Evolutionary conservation across 2,797 vertebrate species (phyloP).

Genomic region (Spatula clypeata): DNA sequence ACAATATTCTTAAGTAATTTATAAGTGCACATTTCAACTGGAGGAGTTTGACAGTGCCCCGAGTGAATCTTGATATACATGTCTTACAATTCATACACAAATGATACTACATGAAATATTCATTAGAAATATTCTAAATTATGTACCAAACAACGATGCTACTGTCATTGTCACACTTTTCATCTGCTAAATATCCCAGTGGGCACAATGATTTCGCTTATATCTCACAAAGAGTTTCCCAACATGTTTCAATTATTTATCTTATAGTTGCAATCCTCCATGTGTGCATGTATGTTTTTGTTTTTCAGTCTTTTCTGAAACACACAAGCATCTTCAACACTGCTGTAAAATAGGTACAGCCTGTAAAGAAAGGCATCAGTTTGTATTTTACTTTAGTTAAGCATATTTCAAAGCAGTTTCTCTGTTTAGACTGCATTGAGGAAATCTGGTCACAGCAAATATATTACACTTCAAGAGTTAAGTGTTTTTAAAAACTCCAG

Average conservation of each 20-base stretch:
- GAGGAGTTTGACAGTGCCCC: slow-evolving; percentile 60
- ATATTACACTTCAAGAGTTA: slow-evolving; percentile 35
- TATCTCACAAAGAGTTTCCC: slow-evolving; percentile 72
- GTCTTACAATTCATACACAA: slow-evolving; percentile 80
- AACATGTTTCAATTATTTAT: slow-evolving; percentile 80
- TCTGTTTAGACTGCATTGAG: slow-evolving; percentile 43
- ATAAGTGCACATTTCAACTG: slow-evolving; percentile 75
- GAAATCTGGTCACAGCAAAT: slow-evolving; percentile 40
- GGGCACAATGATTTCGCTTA: slow-evolving; percentile 66
- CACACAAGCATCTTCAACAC: neutral
- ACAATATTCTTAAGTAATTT: slow-evolving; percentile 74
- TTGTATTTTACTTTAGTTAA: slow-evolving; percentile 12
- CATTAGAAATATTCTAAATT: slow-evolving; percentile 78
- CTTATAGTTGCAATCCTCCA: slow-evolving; percentile 6
- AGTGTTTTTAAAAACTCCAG: slow-evolving; percentile 15
- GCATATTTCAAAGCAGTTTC: slow-evolving; percentile 16
- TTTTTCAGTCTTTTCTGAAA: slow-evolving; percentile 46
- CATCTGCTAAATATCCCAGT: slow-evolving; percentile 73
- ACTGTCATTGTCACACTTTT: slow-evolving; percentile 76
- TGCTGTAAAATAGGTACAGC: neutral
- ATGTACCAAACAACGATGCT: slow-evolving; percentile 73
- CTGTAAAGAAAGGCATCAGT: neutral
- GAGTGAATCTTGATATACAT: slow-evolving; percentile 76
- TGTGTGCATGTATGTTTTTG: neutral
- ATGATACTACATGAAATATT: slow-evolving; percentile 80